phyloP scores from a whole-genome alignment of 1,140 invertebrate genomes.

The Cheumatopsyche charites region DNA sequence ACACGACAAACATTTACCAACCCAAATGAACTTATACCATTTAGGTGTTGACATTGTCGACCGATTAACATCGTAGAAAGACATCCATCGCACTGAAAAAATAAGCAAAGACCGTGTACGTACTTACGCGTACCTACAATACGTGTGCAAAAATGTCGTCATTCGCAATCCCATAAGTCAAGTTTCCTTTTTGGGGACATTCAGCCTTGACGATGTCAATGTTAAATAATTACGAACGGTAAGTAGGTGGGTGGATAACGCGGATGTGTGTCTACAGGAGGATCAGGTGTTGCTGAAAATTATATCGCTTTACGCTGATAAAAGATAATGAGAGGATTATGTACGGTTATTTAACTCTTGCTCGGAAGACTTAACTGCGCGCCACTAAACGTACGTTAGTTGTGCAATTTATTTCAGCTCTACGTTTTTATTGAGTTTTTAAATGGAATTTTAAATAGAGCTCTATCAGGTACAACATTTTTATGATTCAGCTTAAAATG shows the following conservation, averaged over 20 bases:
- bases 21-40: background rate
- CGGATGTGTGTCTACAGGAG: constrained; percentile 17
- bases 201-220: constrained; percentile 39
- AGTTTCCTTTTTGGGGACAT: constrained; percentile 35
- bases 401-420: no score
- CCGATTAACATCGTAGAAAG: constrained; percentile 1
- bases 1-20: no score
- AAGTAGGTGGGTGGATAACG: constrained; percentile 31
- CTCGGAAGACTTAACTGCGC: no score
- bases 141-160: constrained; percentile 1
- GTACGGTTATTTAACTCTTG: no score
- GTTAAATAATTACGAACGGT: constrained; percentile 40
- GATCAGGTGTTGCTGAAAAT: constrained; percentile 32
- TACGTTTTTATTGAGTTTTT: no score
- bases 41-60: constrained; percentile 31
- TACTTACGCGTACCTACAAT: no score
- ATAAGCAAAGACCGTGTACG: no score
- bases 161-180: constrained; percentile 14
- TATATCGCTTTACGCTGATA: background rate
- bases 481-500: no score
- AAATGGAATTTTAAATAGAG: no score
- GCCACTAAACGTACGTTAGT: no score
- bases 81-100: background rate
- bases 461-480: no score
- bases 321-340: constrained; percentile 6